A percentile compares a stretch with the other conserved stretches of the same genome.
phyloP scores from a whole-genome alignment of 2,888 invertebrate species.

The Anaspis maculata region DNA sequence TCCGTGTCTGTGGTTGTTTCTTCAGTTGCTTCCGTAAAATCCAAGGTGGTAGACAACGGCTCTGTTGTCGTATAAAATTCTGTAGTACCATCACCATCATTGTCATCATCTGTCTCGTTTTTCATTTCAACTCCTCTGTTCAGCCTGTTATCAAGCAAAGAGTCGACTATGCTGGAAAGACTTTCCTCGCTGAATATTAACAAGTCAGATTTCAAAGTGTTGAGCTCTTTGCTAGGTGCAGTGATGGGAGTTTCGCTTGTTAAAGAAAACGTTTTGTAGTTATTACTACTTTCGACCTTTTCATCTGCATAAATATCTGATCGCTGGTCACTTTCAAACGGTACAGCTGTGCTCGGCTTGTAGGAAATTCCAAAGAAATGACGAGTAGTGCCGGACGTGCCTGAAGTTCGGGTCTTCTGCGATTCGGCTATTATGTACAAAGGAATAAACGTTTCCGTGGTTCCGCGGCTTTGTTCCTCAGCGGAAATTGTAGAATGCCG shows the following conservation, averaged over 20 bases:
- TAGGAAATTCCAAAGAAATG: conserved; percentile 24
- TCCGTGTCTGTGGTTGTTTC: conserved; percentile 6
- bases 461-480: background rate
- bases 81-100: too few species aligned
- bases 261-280: conserved; percentile 6
- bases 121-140: conserved; percentile 23
- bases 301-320: too few species aligned
- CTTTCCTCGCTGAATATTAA: conserved; percentile 19
- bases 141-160: conserved; percentile 25
- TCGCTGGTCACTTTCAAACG: too few species aligned
- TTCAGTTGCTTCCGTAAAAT: conserved; percentile 9
- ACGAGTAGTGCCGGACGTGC: conserved; percentile 31
- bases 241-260: conserved; percentile 5
- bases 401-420: conserved; percentile 21
- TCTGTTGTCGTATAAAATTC: too few species aligned
- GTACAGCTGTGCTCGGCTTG: conserved; percentile 25
- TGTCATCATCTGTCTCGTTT: conserved; percentile 8
- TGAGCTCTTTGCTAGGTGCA: conserved; percentile 11
- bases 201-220: conserved; percentile 17
- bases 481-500: background rate
- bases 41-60: conserved; percentile 13
- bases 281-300: conserved; percentile 14
- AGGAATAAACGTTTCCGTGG: too few species aligned
- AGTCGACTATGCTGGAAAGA: conserved; percentile 25
- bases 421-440: conserved; percentile 32